Conservation (phyloP, 2,888 invertebrate genomes). For the Tetragonula carbonaria region DNA sequence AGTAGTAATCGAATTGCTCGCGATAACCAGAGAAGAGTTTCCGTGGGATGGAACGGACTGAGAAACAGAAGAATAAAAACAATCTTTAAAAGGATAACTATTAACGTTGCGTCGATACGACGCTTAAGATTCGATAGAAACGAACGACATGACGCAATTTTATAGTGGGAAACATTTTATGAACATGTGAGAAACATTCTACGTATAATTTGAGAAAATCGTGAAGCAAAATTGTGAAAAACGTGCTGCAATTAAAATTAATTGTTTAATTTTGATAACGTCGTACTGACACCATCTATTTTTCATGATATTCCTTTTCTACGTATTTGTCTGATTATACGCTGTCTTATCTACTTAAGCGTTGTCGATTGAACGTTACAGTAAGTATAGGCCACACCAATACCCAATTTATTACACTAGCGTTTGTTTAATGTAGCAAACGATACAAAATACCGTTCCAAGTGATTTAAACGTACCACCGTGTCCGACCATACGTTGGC, state of each 20-base stretch:
- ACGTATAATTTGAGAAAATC: background rate
- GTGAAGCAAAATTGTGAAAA: background rate
- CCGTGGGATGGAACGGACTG: background rate
- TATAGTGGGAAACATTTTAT: no score
- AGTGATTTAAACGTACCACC: no score
- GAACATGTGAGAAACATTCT: no score
- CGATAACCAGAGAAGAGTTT: slow-evolving; percentile 1
- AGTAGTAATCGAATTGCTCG: slow-evolving; percentile 22
- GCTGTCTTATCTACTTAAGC: background rate
- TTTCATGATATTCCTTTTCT: background rate
- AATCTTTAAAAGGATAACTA: no score
- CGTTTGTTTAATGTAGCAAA: no score
- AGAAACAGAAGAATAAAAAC: background rate
- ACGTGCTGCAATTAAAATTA: background rate
- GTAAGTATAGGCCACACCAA: background rate
- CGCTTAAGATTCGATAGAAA: background rate
- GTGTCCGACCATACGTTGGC: no score
- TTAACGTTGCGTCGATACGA: slow-evolving; percentile 12
- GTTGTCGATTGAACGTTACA: background rate
- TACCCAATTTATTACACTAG: no score
- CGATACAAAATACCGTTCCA: no score
- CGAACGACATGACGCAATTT: background rate
- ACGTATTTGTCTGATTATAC: background rate
- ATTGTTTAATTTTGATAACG: no score
- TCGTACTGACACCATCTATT: no score